A percentile compares a stretch with the other conserved stretches of the same genome.
phyloP scores from a whole-genome alignment of 53 echinoderm and acorn worm genomes.

The Astropecten irregularis region DNA sequence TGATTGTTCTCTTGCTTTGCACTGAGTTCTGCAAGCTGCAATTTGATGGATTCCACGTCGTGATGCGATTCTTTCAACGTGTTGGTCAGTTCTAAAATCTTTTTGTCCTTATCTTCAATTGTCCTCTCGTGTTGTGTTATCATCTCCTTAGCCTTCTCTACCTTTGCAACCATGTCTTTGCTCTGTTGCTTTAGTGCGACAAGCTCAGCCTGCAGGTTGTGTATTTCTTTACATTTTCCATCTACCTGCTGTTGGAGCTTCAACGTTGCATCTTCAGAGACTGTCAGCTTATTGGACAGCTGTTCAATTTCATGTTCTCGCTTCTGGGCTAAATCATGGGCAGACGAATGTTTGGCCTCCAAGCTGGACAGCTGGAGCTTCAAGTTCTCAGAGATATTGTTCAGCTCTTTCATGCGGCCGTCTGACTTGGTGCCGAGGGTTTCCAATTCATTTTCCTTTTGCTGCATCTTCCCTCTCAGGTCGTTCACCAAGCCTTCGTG shows the following conservation, averaged over 20 bases:
- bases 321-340: constrained; percentile 68
- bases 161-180: constrained; percentile 31
- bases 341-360: constrained; percentile 65
- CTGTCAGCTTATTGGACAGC: constrained; percentile 54
- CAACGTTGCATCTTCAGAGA: constrained; percentile 50
- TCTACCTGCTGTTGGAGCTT: constrained; percentile 44
- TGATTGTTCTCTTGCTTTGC: constrained; percentile 39
- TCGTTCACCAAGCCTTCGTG: constrained; percentile 71
- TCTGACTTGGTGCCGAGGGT: constrained; percentile 65
- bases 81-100: constrained; percentile 57
- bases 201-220: constrained; percentile 65
- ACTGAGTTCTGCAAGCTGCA: constrained; percentile 47
- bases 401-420: constrained; percentile 70
- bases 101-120: constrained; percentile 62
- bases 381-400: constrained; percentile 76
- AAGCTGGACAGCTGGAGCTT: constrained; percentile 74
- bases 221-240: constrained; percentile 14
- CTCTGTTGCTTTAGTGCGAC: constrained; percentile 45
- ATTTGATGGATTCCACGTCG: constrained; percentile 3
- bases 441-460: constrained; percentile 76
- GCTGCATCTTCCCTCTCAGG: constrained; percentile 73
- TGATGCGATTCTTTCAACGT: constrained; percentile 54
- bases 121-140: constrained; percentile 14
- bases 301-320: constrained; percentile 69
- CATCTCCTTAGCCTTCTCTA: constrained; percentile 38